Evolutionary conservation across 2,797 vertebrate species (phyloP).

Genomic region (Eutrigla gurnardus): DNA sequence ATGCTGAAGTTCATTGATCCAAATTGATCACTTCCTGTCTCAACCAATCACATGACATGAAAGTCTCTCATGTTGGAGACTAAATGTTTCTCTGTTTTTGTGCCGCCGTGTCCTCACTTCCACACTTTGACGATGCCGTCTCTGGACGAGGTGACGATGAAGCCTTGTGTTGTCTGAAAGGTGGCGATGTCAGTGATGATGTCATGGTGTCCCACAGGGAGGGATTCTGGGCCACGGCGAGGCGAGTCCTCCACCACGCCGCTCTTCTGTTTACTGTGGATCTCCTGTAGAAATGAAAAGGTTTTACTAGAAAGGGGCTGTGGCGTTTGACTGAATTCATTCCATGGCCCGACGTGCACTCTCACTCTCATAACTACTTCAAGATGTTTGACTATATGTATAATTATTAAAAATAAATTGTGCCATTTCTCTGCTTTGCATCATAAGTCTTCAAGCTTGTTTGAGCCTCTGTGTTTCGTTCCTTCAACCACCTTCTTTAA

Average conservation of each 20-base stretch:
- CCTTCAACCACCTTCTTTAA: no score
- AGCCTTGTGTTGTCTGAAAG: constrained; percentile 98
- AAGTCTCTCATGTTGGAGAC: no score
- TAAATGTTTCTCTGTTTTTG: background rate
- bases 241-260: constrained; percentile 92
- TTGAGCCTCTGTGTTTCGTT: no score
- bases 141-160: constrained; percentile 96
- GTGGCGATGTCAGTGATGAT: constrained; percentile 98
- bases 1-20: background rate
- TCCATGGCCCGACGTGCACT: no score
- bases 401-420: no score
- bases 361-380: no score
- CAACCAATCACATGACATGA: background rate
- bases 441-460: no score
- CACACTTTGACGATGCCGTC: constrained; percentile 99
- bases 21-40: background rate
- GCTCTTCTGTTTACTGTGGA: constrained; percentile 96
- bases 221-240: constrained; percentile 92
- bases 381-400: no score
- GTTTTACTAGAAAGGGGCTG: background rate
- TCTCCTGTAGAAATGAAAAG: constrained; percentile 85
- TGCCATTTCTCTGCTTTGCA: no score
- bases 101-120: constrained; percentile 83
- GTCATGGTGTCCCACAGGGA: constrained; percentile 97
- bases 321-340: no score